Base-by-base conservation (phyloP, 2,113 vertebrate species). In the Equus quagga region DNA sequence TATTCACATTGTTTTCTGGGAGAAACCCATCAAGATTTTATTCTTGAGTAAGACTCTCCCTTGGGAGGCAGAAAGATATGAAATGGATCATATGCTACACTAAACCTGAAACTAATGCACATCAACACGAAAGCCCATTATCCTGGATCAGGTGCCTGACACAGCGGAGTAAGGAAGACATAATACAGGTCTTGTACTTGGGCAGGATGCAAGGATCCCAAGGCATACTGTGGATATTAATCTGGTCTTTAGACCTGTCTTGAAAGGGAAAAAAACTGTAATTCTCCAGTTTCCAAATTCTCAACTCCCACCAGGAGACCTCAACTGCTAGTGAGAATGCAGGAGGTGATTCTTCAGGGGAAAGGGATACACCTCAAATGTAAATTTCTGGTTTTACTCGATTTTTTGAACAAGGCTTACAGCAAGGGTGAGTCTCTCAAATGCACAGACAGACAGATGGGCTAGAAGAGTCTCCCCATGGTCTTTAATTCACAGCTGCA, bases 1-100 rank as follows among this genome's bases (percentile, higher is more conserved):
- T 8, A 98, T 98, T 85, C 96, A 97, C 91, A 98, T 96, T 98
- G 98, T 99, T 98, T 98, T 98, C 97, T 51, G 97, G 97, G 96
- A 98, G 98, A 98, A 97, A 98, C 94, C 98, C 98, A 91, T 97
- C 88, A 89, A 86, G 96, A 97, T 96, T 96, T 95, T 97, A 98
- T 98, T 98, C 80, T 73, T 56, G 96, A 76, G 97, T 94, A 97
- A 98, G 96, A 28, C 0, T 95, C 96, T 78, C 91, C 62, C 28
- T 88, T 78, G 98, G 92, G 75, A 82, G 72, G 97, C 94, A 97
- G 97, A 96, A 3, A n/a, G 44, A 93, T 87, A 96, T 70, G 44
- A 97, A 97, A 90, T 78, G 89, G 46, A 96, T 80, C 95, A 83
- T 58, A 96, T 46, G 33, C 24, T 81, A 75, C 51, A 89, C 60